Conservation (phyloP, 2,888 invertebrate species). For the Gymnoscelis rufifasciata region DNA sequence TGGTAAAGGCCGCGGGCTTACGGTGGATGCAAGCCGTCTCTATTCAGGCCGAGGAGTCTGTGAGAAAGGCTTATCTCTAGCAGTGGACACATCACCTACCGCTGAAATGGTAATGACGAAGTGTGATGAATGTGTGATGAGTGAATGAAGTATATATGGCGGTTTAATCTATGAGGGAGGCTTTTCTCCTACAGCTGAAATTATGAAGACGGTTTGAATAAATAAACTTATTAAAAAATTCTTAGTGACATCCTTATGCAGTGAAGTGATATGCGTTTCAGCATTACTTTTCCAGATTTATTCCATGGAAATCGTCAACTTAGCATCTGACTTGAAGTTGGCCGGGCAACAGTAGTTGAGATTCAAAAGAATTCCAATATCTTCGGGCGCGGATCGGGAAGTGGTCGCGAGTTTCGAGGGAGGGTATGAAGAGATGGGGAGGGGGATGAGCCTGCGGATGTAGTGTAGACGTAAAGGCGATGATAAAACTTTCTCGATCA, state of each 20-base stretch:
- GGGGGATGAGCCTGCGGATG: slow-evolving; percentile 21
- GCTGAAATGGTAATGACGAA: too few species aligned
- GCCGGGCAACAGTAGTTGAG: slow-evolving; percentile 55
- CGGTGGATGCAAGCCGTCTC: too few species aligned
- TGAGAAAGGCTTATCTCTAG: too few species aligned
- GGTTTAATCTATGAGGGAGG: too few species aligned
- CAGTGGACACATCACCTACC: too few species aligned
- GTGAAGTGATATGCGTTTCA: neutral
- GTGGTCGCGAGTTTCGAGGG: slow-evolving; percentile 29
- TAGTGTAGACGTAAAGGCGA: slow-evolving; percentile 3
- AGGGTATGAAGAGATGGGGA: slow-evolving; percentile 14
- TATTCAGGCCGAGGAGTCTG: too few species aligned
- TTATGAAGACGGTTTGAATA: too few species aligned
- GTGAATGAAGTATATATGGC: too few species aligned
- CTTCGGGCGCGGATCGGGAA: slow-evolving; percentile 45
- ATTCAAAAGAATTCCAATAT: slow-evolving; percentile 76
- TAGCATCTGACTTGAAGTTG: slow-evolving; percentile 59
- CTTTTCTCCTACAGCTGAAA: too few species aligned
- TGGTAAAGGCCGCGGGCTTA: too few species aligned
- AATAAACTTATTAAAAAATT: too few species aligned
- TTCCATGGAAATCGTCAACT: slow-evolving; percentile 53
- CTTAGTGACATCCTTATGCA: neutral
- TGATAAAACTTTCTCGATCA: neutral
- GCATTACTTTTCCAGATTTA: slow-evolving; percentile 21
- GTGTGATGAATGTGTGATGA: too few species aligned